These are phyloP conservation scores for Schizothorax lantsangensis DNA, from an alignment of 2,797 vertebrate genomes.

Conservation along the genomic window DNA sequence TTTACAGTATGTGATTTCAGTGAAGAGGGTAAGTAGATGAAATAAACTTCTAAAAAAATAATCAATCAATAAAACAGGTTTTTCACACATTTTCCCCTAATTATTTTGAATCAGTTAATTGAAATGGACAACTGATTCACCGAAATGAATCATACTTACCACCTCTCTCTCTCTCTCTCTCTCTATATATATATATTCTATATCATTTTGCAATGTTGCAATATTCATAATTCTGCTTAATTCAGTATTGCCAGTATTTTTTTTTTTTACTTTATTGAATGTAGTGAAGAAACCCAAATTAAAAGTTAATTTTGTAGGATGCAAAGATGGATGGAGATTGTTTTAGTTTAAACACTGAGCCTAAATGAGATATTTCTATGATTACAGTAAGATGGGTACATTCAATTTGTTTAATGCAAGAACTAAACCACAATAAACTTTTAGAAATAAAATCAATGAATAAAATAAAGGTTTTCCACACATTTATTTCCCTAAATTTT, in stretches of 20 bases:
- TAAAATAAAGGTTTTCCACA: neutral
- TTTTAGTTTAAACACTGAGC: neutral
- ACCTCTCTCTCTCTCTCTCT: too few relatives aligned
- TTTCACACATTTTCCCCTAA: too few relatives aligned
- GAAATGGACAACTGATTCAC: too few relatives aligned
- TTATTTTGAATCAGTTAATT: too few relatives aligned
- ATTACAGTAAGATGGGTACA: neutral
- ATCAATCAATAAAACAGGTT: too few relatives aligned
- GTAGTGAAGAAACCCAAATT: neutral
- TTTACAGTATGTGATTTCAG: neutral
- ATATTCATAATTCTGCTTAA: neutral
- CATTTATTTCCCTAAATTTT: neutral
- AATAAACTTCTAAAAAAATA: too few relatives aligned
- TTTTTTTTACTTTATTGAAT: neutral
- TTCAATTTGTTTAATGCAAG: neutral
- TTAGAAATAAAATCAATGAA: neutral
- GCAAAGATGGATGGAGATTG: neutral
- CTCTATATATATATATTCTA: too few relatives aligned
- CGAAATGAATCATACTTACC: too few relatives aligned
- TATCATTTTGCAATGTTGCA: neutral
- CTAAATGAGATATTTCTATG: neutral
- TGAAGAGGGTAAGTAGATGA: neutral
- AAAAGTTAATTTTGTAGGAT: neutral
- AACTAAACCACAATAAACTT: neutral
- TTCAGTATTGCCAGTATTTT: too few relatives aligned